Conservation (phyloP, 2,888 invertebrate species). For the Stenotaenia linearis region DNA sequence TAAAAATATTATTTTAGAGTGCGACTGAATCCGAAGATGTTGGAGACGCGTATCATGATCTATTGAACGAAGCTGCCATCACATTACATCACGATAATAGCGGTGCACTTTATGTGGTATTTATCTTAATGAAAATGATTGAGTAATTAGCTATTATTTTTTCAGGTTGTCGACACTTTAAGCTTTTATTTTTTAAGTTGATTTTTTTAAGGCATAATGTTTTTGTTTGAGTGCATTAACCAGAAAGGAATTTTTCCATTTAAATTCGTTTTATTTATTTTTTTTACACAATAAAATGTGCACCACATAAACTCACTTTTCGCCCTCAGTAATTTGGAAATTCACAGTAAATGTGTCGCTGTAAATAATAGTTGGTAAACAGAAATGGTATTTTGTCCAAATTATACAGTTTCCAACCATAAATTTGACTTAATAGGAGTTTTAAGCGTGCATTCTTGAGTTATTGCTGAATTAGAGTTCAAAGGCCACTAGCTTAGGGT, state of each 20-base stretch:
- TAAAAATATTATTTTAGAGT: slow-evolving; percentile 53
- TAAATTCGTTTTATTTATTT: neutral
- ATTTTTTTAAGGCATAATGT: neutral
- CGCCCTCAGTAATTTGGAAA: neutral
- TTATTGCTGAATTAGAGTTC: neutral
- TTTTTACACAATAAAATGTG: neutral
- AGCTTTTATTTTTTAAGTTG: neutral
- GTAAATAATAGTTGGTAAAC: too few species aligned
- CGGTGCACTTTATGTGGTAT: slow-evolving; percentile 78
- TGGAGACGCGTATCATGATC: slow-evolving; percentile 83
- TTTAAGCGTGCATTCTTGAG: neutral
- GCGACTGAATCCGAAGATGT: slow-evolving; percentile 56
- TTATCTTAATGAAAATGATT: slow-evolving; percentile 45
- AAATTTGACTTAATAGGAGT: too few species aligned
- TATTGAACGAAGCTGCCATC: slow-evolving; percentile 77
- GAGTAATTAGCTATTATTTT: neutral
- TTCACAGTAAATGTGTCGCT: neutral
- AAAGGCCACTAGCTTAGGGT: neutral
- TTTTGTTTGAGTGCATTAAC: slow-evolving; percentile 30
- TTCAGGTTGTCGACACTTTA: neutral
- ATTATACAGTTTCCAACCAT: too few species aligned
- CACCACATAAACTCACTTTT: neutral
- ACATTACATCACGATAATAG: slow-evolving; percentile 72
- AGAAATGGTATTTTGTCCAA: too few species aligned
- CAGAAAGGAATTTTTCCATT: neutral